A percentile compares a stretch with the other conserved stretches of the same genome.
Conservation (phyloP, 2,888 invertebrate genomes). For the Myopa tessellatipennis region DNA sequence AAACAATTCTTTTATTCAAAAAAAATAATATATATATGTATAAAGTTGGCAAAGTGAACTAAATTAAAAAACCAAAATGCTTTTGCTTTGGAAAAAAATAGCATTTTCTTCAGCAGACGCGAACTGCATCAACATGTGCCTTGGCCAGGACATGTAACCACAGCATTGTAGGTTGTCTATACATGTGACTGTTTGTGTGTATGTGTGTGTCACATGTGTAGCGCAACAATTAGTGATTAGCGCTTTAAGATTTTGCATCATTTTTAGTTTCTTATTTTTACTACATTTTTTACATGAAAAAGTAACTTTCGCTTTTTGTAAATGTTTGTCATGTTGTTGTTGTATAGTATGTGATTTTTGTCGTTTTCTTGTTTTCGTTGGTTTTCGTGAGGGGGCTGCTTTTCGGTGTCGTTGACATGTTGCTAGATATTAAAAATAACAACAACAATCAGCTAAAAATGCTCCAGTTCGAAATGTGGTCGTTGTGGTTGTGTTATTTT, state of each 20-base stretch:
- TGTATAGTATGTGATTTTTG: neutral
- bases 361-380: neutral
- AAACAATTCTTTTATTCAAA: too few species aligned
- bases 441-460: neutral
- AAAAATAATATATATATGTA: too few species aligned
- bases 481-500: too few species aligned
- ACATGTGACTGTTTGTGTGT: neutral
- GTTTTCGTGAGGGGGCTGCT: neutral
- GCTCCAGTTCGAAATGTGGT: neutral
- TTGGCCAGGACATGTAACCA: constrained; percentile 9
- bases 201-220: constrained; percentile 4
- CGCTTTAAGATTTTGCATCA: constrained; percentile 22
- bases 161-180: constrained; percentile 9
- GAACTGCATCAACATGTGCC: constrained; percentile 7
- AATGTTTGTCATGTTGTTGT: neutral
- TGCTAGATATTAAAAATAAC: neutral
- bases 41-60: too few species aligned
- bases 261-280: neutral
- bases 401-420: constrained; percentile 1
- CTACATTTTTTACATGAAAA: neutral
- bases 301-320: constrained; percentile 6
- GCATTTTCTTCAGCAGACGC: neutral
- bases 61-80: too few species aligned
- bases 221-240: constrained; percentile 31
- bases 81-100: neutral